These are phyloP conservation scores for Fistularia tabacaria DNA, from an alignment of 2,797 vertebrate genomes.

Conservation along the genomic window DNA sequence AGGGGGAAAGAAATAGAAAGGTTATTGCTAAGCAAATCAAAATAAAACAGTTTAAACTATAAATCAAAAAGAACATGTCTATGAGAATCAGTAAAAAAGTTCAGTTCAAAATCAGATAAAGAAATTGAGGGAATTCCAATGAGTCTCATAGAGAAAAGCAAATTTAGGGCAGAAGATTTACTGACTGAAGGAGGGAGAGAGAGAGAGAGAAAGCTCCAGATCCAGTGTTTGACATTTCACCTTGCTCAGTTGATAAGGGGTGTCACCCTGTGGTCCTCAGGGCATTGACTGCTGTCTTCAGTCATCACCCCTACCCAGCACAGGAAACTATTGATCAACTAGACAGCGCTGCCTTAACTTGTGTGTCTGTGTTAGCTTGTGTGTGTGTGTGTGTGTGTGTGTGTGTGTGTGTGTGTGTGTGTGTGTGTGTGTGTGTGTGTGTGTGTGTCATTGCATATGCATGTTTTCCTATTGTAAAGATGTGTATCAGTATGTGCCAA, in stretches of 20 bases:
- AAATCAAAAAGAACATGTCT: too few relatives aligned
- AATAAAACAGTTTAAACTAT: too few relatives aligned
- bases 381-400: conserved; percentile 24
- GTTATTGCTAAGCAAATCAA: too few relatives aligned
- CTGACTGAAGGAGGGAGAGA: conserved; percentile 15
- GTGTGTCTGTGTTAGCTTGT: conserved; percentile 12
- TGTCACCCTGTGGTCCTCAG: conserved; percentile 72
- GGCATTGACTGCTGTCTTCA: conserved; percentile 74
- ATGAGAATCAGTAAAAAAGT: too few relatives aligned
- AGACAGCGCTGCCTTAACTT: conserved; percentile 55
- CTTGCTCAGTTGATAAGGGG: conserved; percentile 76
- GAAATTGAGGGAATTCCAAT: neutral
- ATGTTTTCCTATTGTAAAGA: conserved; percentile 13
- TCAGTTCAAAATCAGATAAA: too few relatives aligned
- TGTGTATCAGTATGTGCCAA: neutral
- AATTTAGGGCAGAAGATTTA: neutral
- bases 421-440: neutral
- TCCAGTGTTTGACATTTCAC: conserved; percentile 76
- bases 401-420: conserved; percentile 17
- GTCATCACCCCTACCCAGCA: conserved; percentile 69
- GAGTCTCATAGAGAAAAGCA: conserved; percentile 8
- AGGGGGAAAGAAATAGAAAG: too few relatives aligned
- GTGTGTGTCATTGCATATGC: conserved; percentile 4
- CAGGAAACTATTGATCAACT: conserved; percentile 73
- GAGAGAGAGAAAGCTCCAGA: conserved; percentile 53